These are phyloP conservation scores for Metopia argyrocephala DNA, from an alignment of 2,888 invertebrate genomes.

Conservation along the genomic window DNA sequence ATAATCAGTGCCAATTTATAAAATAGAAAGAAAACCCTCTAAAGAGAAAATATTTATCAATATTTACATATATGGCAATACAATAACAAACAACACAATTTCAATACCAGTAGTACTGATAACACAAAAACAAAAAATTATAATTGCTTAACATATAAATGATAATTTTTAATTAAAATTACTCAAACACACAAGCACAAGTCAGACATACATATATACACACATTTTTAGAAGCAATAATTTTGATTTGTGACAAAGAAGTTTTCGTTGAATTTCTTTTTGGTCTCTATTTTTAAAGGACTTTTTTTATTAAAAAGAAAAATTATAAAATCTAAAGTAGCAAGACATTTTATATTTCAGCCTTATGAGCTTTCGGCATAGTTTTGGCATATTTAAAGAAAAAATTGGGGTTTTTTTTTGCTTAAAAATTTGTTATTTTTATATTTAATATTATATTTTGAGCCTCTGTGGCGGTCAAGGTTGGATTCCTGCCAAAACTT, in stretches of 20 bases:
- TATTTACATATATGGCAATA: constrained; percentile 10
- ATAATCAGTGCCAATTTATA: constrained; percentile 13
- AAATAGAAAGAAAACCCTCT: constrained; percentile 4
- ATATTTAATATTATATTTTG: too few species aligned
- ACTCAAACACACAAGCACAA: not conserved
- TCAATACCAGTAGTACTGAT: not conserved
- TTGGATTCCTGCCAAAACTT: too few species aligned
- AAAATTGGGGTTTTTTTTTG: too few species aligned
- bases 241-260: constrained; percentile 22
- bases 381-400: too few species aligned
- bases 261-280: not conserved
- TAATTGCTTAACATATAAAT: constrained; percentile 21
- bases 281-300: not conserved
- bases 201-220: not conserved
- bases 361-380: too few species aligned
- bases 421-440: too few species aligned
- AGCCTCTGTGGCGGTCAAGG: too few species aligned
- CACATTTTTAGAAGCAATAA: not conserved
- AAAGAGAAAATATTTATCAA: constrained; percentile 33
- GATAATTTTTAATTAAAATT: constrained; percentile 40
- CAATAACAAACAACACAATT: not conserved
- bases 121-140: too few species aligned
- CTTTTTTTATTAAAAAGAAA: not conserved
- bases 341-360: not conserved
- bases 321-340: not conserved